Evolutionary conservation across 2,888 invertebrate species (phyloP).

Genomic region (Callyntrura guangdongensis): DNA sequence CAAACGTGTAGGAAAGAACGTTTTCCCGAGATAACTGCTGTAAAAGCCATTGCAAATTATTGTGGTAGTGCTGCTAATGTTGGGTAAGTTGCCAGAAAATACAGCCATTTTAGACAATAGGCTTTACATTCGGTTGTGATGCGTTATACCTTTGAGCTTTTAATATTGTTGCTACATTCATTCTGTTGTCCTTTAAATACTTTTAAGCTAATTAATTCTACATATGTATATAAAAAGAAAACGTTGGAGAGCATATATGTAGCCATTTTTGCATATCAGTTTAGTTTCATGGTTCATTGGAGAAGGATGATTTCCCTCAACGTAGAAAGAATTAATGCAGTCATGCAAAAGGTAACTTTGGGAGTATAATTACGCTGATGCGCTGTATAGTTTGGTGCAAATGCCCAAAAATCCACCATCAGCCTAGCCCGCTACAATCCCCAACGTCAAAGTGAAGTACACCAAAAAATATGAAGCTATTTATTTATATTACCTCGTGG

Average conservation of each 20-base stretch:
- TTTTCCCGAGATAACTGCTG: too few relatives aligned
- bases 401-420: constrained; percentile 6
- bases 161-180: background rate
- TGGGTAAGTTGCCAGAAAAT: too few relatives aligned
- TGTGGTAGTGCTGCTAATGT: too few relatives aligned
- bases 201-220: constrained; percentile 39
- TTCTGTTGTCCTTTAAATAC: background rate
- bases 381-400: too few relatives aligned
- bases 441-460: background rate
- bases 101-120: too few relatives aligned
- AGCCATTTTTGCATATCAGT: constrained; percentile 19
- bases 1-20: too few relatives aligned
- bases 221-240: background rate
- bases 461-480: background rate
- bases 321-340: constrained; percentile 27
- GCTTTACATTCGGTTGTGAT: too few relatives aligned
- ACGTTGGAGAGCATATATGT: background rate
- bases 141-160: too few relatives aligned
- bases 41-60: too few relatives aligned
- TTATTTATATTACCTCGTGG: background rate
- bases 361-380: background rate
- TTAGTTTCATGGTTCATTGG: background rate
- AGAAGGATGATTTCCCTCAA: background rate
- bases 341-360: background rate
- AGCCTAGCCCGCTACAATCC: too few relatives aligned